Conservation (phyloP, 2,888 invertebrate genomes). For the Drosophila macrospina region DNA sequence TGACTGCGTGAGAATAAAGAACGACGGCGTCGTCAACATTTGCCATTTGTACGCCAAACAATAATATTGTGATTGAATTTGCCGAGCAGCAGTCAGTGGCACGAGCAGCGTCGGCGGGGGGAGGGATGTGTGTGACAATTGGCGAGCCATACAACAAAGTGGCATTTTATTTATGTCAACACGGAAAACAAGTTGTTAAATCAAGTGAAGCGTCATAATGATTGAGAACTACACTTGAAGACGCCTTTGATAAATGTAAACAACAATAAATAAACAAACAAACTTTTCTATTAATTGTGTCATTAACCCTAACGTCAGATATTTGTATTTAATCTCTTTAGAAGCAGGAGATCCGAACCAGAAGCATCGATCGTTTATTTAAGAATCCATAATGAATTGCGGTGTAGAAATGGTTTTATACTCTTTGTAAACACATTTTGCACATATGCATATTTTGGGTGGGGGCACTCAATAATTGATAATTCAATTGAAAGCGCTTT, state of each 20-base stretch:
- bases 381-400: constrained; percentile 2
- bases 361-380: constrained; percentile 15
- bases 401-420: constrained; percentile 6
- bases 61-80: constrained; percentile 77
- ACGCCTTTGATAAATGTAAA: constrained; percentile 25
- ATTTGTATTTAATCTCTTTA: too few species aligned
- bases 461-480: constrained; percentile 4
- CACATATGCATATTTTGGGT: not conserved
- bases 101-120: not conserved
- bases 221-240: constrained; percentile 34
- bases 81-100: constrained; percentile 11
- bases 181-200: constrained; percentile 66
- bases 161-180: constrained; percentile 62
- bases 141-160: constrained; percentile 46
- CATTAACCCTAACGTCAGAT: constrained; percentile 17
- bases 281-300: constrained; percentile 8
- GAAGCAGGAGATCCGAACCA: constrained; percentile 10
- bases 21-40: constrained; percentile 63
- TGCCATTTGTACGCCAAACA: constrained; percentile 65
- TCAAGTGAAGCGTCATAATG: constrained; percentile 25
- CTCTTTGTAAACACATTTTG: constrained; percentile 7
- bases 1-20: constrained; percentile 40
- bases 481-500: not conserved
- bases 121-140: constrained; percentile 12
- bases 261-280: constrained; percentile 12